Base-by-base conservation (phyloP, 2,888 invertebrate species). In the Lithophane leautieri region DNA sequence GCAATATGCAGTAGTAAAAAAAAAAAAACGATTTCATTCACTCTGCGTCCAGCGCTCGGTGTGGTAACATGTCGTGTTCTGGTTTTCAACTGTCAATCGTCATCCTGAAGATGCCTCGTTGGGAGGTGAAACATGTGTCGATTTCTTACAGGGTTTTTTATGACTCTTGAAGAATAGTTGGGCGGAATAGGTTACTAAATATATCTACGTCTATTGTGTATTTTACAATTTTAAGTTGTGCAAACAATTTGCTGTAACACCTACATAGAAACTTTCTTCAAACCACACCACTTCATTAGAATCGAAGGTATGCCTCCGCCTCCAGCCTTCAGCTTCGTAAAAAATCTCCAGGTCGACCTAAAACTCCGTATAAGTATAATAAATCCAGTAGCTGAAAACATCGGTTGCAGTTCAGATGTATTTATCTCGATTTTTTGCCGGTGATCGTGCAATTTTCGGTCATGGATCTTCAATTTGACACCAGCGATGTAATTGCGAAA, bases 391-490 rank as follows among this genome's bases (percentile, higher is more conserved):
- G 63, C 25, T 42, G 6, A 7, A 19, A 9, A 40, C 22, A 19
- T 8, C 42, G 11, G n/a, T 0, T 25, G 19, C 12, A 47, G 25
- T 47, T 65, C 65, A 28, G 44, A 25, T 25, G 19, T 8, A 28
- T n/a, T n/a, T n/a, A n/a, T 12, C 44, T 65, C 44, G 44, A 25
- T 47, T 47, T 44, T n/a, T 28, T 25, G 25, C 12, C 47, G 25
- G 19, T 28, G 19, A 65, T 25, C 25, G 7, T 44, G 25, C 6
- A 19, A 7, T 44, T 63, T 44, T 44, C 44, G 25, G 19, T 44
- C 63, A 19, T 22, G 65, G 25, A 28, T 47, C 28, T 65, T 63
- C 19, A 63, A 63, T n/a, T 54, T 54, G n/a, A 54, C n/a, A n/a
- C n/a, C n/a, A n/a, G 54, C n/a, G 54, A 11, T 4, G 22, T 22